Evolutionary conservation across 2,113 vertebrate genomes (phyloP).

Genomic region (Apaloderma vittatum): DNA sequence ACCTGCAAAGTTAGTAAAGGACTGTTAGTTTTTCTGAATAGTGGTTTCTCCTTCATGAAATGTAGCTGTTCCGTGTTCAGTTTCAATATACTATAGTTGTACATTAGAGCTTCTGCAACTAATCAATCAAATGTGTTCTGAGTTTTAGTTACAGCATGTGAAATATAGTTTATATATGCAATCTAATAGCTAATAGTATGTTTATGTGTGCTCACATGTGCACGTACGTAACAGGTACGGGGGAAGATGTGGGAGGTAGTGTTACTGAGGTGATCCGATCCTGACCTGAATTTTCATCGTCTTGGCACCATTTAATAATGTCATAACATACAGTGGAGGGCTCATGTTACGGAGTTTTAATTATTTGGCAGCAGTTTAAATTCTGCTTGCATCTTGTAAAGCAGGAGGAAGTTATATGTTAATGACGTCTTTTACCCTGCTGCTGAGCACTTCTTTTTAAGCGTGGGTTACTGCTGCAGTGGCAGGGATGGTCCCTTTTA

Average conservation of each 20-base stretch:
- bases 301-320: background rate
- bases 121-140: background rate
- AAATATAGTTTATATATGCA: background rate
- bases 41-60: background rate
- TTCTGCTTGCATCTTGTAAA: background rate
- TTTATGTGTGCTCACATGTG: background rate
- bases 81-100: background rate
- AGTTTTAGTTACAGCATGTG: background rate
- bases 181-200: background rate
- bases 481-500: background rate
- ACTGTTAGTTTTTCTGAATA: background rate
- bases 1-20: background rate
- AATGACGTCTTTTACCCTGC: background rate
- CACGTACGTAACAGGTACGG: background rate
- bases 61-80: background rate
- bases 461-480: rapidly evolving
- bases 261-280: background rate
- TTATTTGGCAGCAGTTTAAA: background rate
- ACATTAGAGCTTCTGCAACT: background rate
- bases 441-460: background rate
- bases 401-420: background rate
- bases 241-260: background rate
- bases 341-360: background rate
- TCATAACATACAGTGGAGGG: background rate
- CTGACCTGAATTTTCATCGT: background rate